Base-by-base conservation (phyloP, 2,113 vertebrate species). In the Rhinichthys klamathensis region DNA sequence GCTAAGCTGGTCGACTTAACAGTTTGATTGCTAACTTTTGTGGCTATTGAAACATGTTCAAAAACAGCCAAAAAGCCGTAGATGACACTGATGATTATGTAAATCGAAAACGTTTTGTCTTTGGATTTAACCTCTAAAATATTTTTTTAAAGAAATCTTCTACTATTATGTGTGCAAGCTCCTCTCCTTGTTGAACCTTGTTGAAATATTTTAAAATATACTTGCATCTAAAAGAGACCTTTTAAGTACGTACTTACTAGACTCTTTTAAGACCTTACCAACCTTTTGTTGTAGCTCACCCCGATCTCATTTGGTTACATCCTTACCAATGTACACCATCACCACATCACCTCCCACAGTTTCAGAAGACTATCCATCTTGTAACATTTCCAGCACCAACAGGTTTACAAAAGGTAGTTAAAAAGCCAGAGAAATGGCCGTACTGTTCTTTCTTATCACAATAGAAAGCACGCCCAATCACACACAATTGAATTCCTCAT, bases 401-500 rank as follows among this genome's bases (percentile, higher is more conserved):
- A 78, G 81, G 79, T 85, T 85, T 73, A 60, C 51, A 41, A 74
- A 60, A 80, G 38, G 23, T 46, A 85, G 67, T 69, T 80, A 88
- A 60, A 75, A 51, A 56, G 18, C 6, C 3, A 30, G 49, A 49
- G 74, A 87, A 32, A 38, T 11, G 56, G 27, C 23, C 3, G 11
- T 60, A 38, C 3, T 65, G 21, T 58, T 84, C 65, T 51, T 56
- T 79, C 65, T 82, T 58, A 86, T 83, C 84, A 84, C 69, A 84
- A 76, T 61, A 69, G 60, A 54, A 86, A 84, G 65, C 69, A 35
- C 23, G 85, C 38, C 84, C 84, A 84, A 49, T 81, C 65, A 77
- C 79, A 85, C 78, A 79, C 74, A 80, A 82, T 88, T 86, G 83
- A 85, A 88, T 87, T 88, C 72, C 80, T 82, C 87, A 84, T 88